phyloP scores from a whole-genome alignment of 1,140 invertebrate genomes.

The Eriocheir sinensis region DNA sequence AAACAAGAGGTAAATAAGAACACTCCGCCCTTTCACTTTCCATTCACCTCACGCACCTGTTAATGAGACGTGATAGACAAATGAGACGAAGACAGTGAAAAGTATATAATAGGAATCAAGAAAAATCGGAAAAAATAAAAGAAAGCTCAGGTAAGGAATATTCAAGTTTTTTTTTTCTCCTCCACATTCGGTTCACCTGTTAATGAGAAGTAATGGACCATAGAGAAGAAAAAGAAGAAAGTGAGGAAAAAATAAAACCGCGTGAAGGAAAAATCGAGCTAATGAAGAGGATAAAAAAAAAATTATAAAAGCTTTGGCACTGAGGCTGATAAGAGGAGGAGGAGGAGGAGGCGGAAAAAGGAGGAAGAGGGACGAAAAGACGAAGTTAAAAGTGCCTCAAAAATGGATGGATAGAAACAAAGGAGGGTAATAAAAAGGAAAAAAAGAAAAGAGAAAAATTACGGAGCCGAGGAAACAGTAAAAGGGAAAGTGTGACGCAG shows the following conservation, averaged over 20 bases:
- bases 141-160: too few species aligned
- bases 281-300: neutral
- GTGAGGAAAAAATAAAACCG: neutral
- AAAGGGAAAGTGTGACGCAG: neutral
- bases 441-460: neutral
- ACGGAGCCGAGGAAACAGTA: too few species aligned
- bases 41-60: neutral
- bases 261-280: neutral
- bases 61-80: neutral
- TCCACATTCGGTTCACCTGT: too few species aligned
- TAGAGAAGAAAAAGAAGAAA: neutral
- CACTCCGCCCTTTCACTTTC: neutral
- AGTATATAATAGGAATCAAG: too few species aligned
- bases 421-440: neutral
- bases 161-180: too few species aligned
- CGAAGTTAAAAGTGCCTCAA: neutral
- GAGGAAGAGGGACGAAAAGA: neutral
- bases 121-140: too few species aligned
- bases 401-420: neutral
- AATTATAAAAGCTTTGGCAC: neutral
- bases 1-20: too few species aligned
- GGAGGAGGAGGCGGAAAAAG: neutral
- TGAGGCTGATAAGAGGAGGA: too few species aligned
- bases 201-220: neutral
- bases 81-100: too few species aligned